Evolutionary conservation across 2,888 invertebrate species (phyloP).

Genomic region (Priocnemis perturbator): DNA sequence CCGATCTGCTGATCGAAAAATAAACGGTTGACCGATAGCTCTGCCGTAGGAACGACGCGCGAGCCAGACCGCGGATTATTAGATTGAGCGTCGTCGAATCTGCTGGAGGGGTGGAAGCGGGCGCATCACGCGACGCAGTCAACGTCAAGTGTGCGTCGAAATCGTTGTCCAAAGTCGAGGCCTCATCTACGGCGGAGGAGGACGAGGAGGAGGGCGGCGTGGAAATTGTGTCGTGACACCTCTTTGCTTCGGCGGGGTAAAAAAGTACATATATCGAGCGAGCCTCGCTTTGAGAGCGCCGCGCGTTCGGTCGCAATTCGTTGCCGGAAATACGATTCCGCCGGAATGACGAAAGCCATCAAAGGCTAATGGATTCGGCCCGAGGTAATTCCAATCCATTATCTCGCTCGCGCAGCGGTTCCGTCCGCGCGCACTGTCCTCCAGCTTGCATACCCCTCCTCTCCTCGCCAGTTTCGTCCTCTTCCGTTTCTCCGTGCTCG

Average conservation of each 20-base stretch:
- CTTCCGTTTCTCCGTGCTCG: background rate
- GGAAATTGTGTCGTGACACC: background rate
- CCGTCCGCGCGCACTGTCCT: too few relatives aligned
- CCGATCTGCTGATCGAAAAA: background rate
- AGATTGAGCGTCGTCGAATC: background rate
- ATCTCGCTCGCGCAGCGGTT: slow-evolving; percentile 12
- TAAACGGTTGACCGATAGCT: background rate
- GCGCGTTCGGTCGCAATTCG: slow-evolving; percentile 15
- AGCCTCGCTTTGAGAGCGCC: slow-evolving; percentile 23
- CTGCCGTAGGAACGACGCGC: background rate
- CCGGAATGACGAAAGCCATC: slow-evolving; percentile 37
- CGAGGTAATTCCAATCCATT: slow-evolving; percentile 43
- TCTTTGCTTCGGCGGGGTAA: background rate
- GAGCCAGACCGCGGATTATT: background rate
- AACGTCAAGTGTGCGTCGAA: background rate
- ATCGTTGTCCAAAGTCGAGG: background rate
- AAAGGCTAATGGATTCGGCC: slow-evolving; percentile 44
- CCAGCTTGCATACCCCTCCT: too few relatives aligned
- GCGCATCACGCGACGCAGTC: background rate
- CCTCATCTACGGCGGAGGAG: too few relatives aligned
- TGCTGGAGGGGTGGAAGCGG: too few relatives aligned
- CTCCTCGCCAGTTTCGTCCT: too few relatives aligned
- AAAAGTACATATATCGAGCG: slow-evolving; percentile 19
- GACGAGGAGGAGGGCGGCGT: too few relatives aligned
- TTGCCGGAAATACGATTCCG: slow-evolving; percentile 37